Percentiles rank a stretch among this genome's conserved stretches.
Evolutionary conservation across 2,113 vertebrate genomes (phyloP).

Genomic region (Addax nasomaculatus): DNA sequence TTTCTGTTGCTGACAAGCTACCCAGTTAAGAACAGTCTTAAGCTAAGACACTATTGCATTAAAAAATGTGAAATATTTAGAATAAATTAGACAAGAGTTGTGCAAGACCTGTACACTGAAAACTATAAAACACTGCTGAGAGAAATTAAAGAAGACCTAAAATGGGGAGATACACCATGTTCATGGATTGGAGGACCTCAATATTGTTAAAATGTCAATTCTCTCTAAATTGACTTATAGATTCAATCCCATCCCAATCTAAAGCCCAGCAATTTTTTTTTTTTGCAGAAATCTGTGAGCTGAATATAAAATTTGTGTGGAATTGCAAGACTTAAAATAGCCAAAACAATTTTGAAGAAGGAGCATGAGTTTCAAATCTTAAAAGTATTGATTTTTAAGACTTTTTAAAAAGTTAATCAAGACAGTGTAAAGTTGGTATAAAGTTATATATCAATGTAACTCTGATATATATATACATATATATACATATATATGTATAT

Average conservation of each 20-base stretch:
- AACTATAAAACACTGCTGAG: not conserved
- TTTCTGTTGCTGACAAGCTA: not conserved
- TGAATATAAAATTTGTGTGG: not conserved
- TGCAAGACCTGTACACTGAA: not conserved
- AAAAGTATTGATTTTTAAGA: not conserved
- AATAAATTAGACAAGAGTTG: not conserved
- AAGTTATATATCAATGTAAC: not conserved
- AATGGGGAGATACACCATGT: not conserved
- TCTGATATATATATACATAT: not conserved
- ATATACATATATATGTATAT: not conserved
- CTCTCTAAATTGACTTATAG: not conserved
- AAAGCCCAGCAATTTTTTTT: not conserved
- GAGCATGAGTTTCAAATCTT: not conserved
- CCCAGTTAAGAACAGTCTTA: not conserved
- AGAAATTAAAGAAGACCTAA: not conserved
- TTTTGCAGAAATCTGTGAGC: not conserved
- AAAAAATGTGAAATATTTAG: not conserved
- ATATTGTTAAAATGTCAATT: not conserved
- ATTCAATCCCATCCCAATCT: not conserved
- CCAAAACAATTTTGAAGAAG: not conserved
- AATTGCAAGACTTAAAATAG: not conserved
- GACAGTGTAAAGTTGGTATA: not conserved
- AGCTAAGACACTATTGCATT: not conserved
- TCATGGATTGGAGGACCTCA: not conserved
- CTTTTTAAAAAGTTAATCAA: conserved; percentile 21